A percentile compares a stretch with the other conserved stretches of the same genome.
Evolutionary conservation across 1,140 invertebrate species (phyloP).

Genomic region (Drosophila bipectinata): DNA sequence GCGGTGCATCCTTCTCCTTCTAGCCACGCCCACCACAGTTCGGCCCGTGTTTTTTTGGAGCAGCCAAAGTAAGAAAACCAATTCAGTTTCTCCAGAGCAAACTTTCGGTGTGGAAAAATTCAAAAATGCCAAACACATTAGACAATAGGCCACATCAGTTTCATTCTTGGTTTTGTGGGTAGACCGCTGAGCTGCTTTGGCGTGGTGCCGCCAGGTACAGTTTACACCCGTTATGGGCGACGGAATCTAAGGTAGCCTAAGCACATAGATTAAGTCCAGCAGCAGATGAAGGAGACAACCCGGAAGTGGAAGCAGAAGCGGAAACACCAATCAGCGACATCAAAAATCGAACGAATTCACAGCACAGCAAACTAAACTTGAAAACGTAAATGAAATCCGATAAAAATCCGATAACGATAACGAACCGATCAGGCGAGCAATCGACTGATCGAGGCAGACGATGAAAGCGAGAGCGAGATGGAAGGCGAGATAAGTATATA

Average conservation of each 20-base stretch:
- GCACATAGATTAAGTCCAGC: conserved; percentile 37
- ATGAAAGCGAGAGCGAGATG: conserved; percentile 48
- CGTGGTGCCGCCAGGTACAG: conserved; percentile 52
- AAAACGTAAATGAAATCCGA: conserved; percentile 40
- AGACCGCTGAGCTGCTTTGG: conserved; percentile 32
- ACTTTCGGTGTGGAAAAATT: conserved; percentile 63
- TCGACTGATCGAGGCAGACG: conserved; percentile 38
- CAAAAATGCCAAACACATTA: conserved; percentile 36
- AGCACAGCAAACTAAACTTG: conserved; percentile 61
- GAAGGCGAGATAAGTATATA: conserved; percentile 65
- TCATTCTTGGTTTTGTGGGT: conserved; percentile 38
- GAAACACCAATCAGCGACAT: conserved; percentile 24
- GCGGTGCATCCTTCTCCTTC: conserved; percentile 9
- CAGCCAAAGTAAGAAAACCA: conserved; percentile 40
- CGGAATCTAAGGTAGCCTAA: conserved; percentile 55
- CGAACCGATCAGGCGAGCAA: conserved; percentile 18
- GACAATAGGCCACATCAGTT: conserved; percentile 60
- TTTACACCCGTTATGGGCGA: conserved; percentile 58
- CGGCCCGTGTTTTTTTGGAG: conserved; percentile 32
- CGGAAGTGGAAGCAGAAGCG: conserved; percentile 20
- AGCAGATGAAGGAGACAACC: conserved; percentile 25
- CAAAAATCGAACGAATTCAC: conserved; percentile 30
- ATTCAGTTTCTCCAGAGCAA: conserved; percentile 39
- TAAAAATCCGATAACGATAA: conserved; percentile 33
- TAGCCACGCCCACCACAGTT: conserved; percentile 27